Evolutionary conservation across 2,888 invertebrate species (phyloP).

Genomic region (Hyalella azteca): DNA sequence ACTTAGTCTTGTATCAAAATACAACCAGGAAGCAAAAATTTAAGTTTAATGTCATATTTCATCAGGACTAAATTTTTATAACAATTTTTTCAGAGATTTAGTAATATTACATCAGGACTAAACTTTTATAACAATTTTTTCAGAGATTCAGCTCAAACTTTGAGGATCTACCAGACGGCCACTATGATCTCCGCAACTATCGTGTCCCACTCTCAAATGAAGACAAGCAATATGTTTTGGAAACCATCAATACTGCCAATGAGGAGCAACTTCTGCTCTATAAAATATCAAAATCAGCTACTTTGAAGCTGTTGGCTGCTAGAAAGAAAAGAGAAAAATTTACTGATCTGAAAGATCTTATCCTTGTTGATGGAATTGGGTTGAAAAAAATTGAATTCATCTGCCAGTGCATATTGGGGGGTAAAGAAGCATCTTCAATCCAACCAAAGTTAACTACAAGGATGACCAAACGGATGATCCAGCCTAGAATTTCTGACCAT

Average conservation of each 20-base stretch:
- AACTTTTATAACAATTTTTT: no score
- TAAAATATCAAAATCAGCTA: background rate
- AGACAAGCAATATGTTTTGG: background rate
- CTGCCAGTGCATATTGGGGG: background rate
- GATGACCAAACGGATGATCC: background rate
- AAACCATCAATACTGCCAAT: background rate
- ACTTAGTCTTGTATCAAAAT: no score
- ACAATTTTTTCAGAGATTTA: background rate
- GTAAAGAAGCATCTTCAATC: background rate
- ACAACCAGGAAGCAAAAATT: no score
- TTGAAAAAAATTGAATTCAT: background rate
- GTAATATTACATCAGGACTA: no score
- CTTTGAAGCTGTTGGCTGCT: background rate
- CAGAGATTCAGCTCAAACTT: background rate
- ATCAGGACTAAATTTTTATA: no score
- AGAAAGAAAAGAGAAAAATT: background rate
- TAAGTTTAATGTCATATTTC: no score
- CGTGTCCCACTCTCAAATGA: background rate
- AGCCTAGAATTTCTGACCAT: background rate
- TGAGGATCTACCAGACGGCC: background rate
- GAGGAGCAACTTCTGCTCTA: background rate
- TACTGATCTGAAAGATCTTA: background rate
- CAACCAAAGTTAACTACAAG: background rate
- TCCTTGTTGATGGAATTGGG: conserved; percentile 1
- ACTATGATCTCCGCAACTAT: background rate